phyloP scores from a whole-genome alignment of 1,140 invertebrate genomes.

The Holcopasites calliopsidis region DNA sequence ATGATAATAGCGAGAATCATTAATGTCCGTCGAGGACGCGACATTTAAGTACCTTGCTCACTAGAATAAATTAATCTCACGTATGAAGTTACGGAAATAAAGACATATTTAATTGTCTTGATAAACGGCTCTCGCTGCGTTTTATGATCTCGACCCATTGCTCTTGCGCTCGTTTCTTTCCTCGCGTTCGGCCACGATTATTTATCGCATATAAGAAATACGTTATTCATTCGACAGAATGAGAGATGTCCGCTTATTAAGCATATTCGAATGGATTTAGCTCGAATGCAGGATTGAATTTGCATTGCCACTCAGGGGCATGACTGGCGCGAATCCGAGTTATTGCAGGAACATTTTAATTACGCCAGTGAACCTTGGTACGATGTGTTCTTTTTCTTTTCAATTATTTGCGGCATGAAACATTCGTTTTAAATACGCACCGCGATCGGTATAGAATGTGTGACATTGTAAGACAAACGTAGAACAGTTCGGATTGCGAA shows the following conservation, averaged over 20 bases:
- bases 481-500: background rate
- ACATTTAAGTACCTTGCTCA: background rate
- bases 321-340: no score
- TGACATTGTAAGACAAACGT: background rate
- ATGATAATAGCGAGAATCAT: background rate
- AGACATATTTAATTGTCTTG: background rate
- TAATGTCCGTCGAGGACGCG: background rate
- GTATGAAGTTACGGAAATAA: no score
- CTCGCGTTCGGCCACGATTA: no score
- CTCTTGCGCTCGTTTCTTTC: background rate
- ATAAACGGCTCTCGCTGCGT: background rate
- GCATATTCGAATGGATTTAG: no score
- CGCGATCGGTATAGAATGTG: background rate
- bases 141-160: background rate
- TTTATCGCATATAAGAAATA: no score
- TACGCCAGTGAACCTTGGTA: background rate
- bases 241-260: no score
- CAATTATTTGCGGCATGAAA: background rate
- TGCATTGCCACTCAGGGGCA: no score
- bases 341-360: background rate
- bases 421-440: background rate
- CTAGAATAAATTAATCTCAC: background rate
- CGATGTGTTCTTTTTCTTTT: background rate
- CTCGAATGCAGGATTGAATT: no score
- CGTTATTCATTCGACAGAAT: no score